phyloP scores from a whole-genome alignment of 2,888 invertebrate species.

The Plemyria rubiginata region DNA sequence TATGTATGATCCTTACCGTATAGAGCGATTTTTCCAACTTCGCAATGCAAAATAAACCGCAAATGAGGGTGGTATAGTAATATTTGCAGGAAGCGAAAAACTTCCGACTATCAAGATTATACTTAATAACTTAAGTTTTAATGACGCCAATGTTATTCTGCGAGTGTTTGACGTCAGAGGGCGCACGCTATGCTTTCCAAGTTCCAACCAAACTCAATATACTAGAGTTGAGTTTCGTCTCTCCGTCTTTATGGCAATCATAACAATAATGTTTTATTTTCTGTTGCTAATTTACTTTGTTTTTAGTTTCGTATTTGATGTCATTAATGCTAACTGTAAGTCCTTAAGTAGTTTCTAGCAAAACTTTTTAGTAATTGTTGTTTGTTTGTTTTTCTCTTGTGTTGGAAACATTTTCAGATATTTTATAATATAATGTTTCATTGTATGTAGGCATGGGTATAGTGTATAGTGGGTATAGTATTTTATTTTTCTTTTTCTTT shows the following conservation, averaged over 20 bases:
- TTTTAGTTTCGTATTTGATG: constrained; percentile 4
- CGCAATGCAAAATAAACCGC: too few species aligned
- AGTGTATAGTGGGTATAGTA: too few species aligned
- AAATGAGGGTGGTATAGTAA: too few species aligned
- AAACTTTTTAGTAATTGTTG: background rate
- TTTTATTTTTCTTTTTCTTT: too few species aligned
- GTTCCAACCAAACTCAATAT: constrained; percentile 4
- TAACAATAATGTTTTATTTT: constrained; percentile 21
- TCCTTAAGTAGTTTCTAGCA: background rate
- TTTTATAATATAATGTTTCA: too few species aligned
- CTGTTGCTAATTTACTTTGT: constrained; percentile 9
- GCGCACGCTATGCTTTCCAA: constrained; percentile 16
- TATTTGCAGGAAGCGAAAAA: too few species aligned
- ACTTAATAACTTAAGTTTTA: background rate
- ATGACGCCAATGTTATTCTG: background rate
- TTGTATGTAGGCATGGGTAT: too few species aligned
- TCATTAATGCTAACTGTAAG: background rate
- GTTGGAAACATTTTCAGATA: too few species aligned
- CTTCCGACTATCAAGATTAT: too few species aligned
- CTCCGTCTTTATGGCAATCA: constrained; percentile 19
- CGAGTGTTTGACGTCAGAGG: constrained; percentile 19
- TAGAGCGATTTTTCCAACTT: too few species aligned
- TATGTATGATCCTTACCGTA: too few species aligned
- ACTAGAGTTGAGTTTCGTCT: background rate
- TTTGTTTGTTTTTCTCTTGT: background rate